Base-by-base conservation (phyloP, 2,888 invertebrate genomes). In the Drosophila birchii region DNA sequence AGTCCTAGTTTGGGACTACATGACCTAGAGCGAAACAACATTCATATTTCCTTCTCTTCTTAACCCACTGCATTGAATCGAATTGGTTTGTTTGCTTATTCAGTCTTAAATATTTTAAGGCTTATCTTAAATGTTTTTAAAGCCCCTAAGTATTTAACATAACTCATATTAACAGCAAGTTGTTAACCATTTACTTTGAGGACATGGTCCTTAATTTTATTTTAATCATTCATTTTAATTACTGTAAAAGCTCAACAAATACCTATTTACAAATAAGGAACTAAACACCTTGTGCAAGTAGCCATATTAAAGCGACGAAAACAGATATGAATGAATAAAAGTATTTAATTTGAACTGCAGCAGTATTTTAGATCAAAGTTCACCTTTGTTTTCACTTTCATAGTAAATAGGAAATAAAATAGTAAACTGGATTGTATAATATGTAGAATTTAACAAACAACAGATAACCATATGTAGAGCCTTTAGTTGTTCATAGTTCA, bases 281-380 rank as follows among this genome's bases (percentile, higher is more conserved):
- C n/a, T 5, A 44, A 20, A 43, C 0, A 43, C 12, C 7, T 3
- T 6, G n/a, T 23, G 63, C 39, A 49, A 64, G 6, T 64, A 41
- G 41, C 16, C 26, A 64, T 63, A 59, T 59, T 41, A 63, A 49
- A 47, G 43, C 11, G 18, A n/a, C 34, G 23, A 55, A 43, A 9
- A 51, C 49, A 41, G 7, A 20, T 36, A 11, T 41, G 23, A 36
- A 43, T 49, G 16, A 64, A 64, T 51, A 64, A 64, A 64, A 59
- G 47, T 60, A 64, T 44, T 61, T 60, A 32, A 64, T 59, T 60
- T 59, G 1, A 2, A 23, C 23, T 23, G 23, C 23, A 23, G 23
- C 23, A 23, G 5, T 23, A 23, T 23, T 23, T 23, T 23, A 23
- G 23, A 23, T 3, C n/a, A 2, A 23, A 2, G 3, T 23, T 23